Percentiles rank a stretch among this genome's conserved stretches.
Conservation (phyloP, 2,888 invertebrate genomes). For the Phortica okadai region DNA sequence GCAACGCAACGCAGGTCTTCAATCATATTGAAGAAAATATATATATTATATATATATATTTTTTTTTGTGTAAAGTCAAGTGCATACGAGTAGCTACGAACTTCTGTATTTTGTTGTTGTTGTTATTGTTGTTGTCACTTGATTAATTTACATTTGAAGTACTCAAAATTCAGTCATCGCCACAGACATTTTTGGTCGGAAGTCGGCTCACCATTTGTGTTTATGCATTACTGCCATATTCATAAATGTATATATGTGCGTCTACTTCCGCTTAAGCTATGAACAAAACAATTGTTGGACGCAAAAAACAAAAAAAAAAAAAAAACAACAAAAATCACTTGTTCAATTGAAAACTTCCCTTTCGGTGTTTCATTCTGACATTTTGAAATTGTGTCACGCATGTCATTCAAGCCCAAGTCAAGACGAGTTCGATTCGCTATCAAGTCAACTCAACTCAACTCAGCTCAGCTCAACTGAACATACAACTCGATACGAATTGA, state of each 20-base stretch:
- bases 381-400: constrained; percentile 62
- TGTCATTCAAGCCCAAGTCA: constrained; percentile 44
- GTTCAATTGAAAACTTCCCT: constrained; percentile 31
- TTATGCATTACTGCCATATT: constrained; percentile 58
- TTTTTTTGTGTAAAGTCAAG: neutral
- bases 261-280: constrained; percentile 15
- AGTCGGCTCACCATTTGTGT: constrained; percentile 61
- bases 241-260: constrained; percentile 42
- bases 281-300: too few species aligned
- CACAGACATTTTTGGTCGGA: constrained; percentile 57
- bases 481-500: too few species aligned
- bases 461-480: too few species aligned
- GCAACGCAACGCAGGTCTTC: too few species aligned
- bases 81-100: too few species aligned
- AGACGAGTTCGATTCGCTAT: neutral
- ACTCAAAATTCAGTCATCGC: constrained; percentile 35
- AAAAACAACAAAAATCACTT: neutral
- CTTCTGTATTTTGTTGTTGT: constrained; percentile 15
- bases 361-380: constrained; percentile 35
- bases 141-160: neutral
- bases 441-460: too few species aligned
- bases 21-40: neutral
- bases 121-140: neutral
- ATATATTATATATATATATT: neutral
- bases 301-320: too few species aligned